Conservation (phyloP, 2,888 invertebrate species). For the Zygaena filipendulae region DNA sequence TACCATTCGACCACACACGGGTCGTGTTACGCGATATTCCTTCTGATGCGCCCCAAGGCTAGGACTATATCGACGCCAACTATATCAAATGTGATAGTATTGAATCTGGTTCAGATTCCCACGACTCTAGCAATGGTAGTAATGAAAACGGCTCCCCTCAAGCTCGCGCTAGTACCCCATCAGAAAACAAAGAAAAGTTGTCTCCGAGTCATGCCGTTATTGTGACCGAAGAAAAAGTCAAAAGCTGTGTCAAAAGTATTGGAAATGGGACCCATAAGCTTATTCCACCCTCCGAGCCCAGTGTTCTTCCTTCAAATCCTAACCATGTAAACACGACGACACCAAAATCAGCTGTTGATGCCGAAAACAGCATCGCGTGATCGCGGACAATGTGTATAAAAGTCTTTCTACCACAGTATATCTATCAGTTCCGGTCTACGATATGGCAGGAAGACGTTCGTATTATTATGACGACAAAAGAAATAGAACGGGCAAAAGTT, state of each 20-base stretch:
- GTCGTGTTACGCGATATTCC: constrained; percentile 83
- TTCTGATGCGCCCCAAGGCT: constrained; percentile 74
- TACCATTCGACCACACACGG: constrained; percentile 98
- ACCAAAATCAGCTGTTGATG: constrained; percentile 39
- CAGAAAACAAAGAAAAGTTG: constrained; percentile 34
- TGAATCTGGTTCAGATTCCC: constrained; percentile 35
- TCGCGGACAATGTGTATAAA: constrained; percentile 59
- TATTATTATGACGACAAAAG: constrained; percentile 99
- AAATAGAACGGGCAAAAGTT: constrained; percentile 92
- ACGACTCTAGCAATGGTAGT: constrained; percentile 31
- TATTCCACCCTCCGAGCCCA: constrained; percentile 38
- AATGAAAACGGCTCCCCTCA: constrained; percentile 47
- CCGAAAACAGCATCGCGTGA: constrained; percentile 51
- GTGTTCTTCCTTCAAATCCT: constrained; percentile 45
- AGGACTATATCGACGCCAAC: constrained; percentile 98
- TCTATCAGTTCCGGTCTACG: constrained; percentile 98
- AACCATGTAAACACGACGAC: constrained; percentile 65
- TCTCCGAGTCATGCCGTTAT: constrained; percentile 38
- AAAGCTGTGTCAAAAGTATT: constrained; percentile 24
- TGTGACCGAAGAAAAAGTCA: constrained; percentile 37
- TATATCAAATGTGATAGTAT: constrained; percentile 76
- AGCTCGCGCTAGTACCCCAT: constrained; percentile 29
- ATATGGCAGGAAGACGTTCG: constrained; percentile 98
- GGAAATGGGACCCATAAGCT: constrained; percentile 38
- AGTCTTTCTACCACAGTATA: constrained; percentile 90